phyloP scores from a whole-genome alignment of 2,113 vertebrate species.

The Donacobius atricapilla region DNA sequence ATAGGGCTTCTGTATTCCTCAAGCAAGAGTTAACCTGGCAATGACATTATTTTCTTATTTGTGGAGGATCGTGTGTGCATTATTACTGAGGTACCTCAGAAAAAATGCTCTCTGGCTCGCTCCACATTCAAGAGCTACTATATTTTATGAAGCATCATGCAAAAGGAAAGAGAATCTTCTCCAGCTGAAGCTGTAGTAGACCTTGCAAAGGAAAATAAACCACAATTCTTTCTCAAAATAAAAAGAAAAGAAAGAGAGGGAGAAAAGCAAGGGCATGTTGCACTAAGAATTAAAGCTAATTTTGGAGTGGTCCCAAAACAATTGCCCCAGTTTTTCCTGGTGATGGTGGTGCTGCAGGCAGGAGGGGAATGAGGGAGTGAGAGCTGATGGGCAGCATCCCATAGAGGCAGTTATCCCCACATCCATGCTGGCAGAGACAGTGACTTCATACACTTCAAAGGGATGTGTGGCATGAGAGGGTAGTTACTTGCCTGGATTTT shows the following conservation, averaged over 20 bases:
- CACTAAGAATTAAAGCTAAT: not conserved
- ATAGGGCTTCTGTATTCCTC: not conserved
- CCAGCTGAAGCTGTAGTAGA: not conserved
- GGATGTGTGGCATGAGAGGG: not conserved
- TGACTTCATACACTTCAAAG: not conserved
- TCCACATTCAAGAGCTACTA: not conserved
- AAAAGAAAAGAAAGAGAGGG: not conserved
- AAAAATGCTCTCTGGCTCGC: constrained; percentile 9
- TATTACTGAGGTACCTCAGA: not conserved
- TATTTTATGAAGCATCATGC: not conserved
- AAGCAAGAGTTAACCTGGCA: constrained; percentile 21
- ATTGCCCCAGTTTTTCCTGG: not conserved
- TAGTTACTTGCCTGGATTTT: not conserved
- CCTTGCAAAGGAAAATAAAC: constrained; percentile 22
- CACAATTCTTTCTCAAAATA: not conserved
- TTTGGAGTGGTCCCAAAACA: not conserved
- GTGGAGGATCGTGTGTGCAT: not conserved
- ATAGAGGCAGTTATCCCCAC: not conserved
- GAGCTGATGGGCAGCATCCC: not conserved
- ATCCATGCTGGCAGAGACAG: fast-evolving
- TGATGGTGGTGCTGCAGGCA: not conserved
- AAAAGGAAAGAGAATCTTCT: constrained; percentile 21
- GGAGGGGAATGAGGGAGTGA: not conserved
- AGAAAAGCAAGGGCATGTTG: not conserved
- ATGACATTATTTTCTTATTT: constrained; percentile 19